phyloP scores from a whole-genome alignment of 2,888 invertebrate species.

The Agrotis exclamationis region DNA sequence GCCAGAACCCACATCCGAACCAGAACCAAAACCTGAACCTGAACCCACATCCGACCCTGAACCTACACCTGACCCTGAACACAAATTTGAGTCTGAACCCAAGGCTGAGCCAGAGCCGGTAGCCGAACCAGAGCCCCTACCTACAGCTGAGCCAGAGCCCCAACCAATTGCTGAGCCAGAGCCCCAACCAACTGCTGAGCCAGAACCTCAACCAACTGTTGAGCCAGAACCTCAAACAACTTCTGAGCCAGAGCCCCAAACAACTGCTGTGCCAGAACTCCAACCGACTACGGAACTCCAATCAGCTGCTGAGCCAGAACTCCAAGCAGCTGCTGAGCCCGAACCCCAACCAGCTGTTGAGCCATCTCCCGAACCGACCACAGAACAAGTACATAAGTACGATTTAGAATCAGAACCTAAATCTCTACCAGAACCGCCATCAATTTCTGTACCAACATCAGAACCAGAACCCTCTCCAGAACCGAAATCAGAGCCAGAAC shows the following conservation, averaged over 20 bases:
- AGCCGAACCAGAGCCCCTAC: too few species aligned
- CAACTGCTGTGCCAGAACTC: background rate
- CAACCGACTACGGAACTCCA: conserved; percentile 45
- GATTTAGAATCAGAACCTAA: conserved; percentile 43
- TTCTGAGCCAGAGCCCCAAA: conserved; percentile 45
- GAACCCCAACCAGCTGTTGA: background rate
- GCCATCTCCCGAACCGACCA: background rate
- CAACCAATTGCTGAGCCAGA: conserved; percentile 53
- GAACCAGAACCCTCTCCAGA: conserved; percentile 58
- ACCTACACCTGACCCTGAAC: conserved; percentile 67
- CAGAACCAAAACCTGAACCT: conserved; percentile 29
- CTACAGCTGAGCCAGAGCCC: conserved; percentile 44
- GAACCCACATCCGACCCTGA: conserved; percentile 63
- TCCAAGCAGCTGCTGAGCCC: conserved; percentile 28
- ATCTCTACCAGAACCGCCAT: conserved; percentile 38
- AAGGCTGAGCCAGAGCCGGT: conserved; percentile 66
- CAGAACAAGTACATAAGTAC: background rate
- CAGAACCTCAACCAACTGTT: conserved; percentile 56
- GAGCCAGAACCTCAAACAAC: conserved; percentile 40
- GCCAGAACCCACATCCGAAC: conserved; percentile 39
- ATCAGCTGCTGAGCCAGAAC: conserved; percentile 56
- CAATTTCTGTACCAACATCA: conserved; percentile 49
- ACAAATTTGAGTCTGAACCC: conserved; percentile 63
- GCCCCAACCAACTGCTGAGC: conserved; percentile 51
- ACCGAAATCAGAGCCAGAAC: conserved; percentile 25